Conservation (phyloP, 2,888 invertebrate species). For the Pandemis corylana region DNA sequence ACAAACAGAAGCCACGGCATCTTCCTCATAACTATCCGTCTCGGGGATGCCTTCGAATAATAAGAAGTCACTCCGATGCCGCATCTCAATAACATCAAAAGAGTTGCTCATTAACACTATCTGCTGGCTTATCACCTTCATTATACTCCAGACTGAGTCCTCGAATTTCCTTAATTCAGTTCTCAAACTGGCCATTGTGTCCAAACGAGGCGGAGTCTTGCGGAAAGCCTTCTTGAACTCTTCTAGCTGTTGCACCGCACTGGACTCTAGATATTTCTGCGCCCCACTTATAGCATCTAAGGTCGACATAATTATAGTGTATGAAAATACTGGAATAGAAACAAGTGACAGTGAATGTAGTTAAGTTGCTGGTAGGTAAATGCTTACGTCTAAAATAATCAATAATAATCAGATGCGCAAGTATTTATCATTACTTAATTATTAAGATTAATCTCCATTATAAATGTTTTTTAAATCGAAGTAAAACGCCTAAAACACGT, state of each 20-base stretch:
- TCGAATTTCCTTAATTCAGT: background rate
- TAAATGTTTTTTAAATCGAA: too few relatives aligned
- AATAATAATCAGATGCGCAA: background rate
- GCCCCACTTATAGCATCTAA: conserved; percentile 3
- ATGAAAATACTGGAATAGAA: conserved; percentile 14
- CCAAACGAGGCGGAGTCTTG: background rate
- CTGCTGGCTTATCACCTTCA: conserved; percentile 3
- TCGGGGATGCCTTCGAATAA: background rate
- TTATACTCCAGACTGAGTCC: conserved; percentile 6
- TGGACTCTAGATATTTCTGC: background rate
- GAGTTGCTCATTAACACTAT: background rate
- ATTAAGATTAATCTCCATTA: too few relatives aligned
- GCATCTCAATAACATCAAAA: conserved; percentile 1
- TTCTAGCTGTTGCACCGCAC: background rate
- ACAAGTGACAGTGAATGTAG: background rate
- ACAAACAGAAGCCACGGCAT: background rate
- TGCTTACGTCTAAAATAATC: background rate
- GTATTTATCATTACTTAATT: too few relatives aligned
- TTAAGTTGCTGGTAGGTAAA: background rate
- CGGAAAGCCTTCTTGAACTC: conserved; percentile 6
- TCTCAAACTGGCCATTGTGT: background rate
- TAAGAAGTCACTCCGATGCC: conserved; percentile 1
- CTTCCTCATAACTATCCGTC: background rate
- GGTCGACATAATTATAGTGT: conserved; percentile 10
- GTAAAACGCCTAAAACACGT: conserved; percentile 15